Conservation (phyloP, 2,888 invertebrate genomes). For the Actias luna region DNA sequence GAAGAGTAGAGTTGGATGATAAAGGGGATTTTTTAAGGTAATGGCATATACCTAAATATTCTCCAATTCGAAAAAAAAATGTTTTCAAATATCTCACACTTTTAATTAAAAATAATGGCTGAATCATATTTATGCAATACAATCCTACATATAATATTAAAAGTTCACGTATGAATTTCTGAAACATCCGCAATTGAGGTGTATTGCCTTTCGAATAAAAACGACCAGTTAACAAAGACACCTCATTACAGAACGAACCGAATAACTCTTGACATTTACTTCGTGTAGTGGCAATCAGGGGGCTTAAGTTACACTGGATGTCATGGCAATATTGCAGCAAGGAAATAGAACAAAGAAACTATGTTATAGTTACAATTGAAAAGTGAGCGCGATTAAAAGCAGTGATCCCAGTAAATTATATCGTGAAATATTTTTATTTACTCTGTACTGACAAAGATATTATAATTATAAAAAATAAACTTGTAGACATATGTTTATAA, state of each 20-base stretch:
- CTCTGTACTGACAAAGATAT: too few species aligned
- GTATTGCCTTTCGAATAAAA: slow-evolving; percentile 27
- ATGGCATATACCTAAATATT: too few species aligned
- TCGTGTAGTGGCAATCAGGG: slow-evolving; percentile 42
- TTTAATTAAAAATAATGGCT: too few species aligned
- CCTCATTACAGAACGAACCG: slow-evolving; percentile 43
- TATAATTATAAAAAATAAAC: too few species aligned
- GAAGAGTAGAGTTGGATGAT: too few species aligned
- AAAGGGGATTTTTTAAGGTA: too few species aligned
- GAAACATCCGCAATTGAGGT: slow-evolving; percentile 38
- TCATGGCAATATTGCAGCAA: slow-evolving; percentile 62
- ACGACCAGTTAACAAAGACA: slow-evolving; percentile 42
- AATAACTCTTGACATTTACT: slow-evolving; percentile 38
- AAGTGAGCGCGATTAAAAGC: slow-evolving; percentile 7
- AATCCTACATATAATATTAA: slow-evolving; percentile 32
- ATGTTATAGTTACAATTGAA: slow-evolving; percentile 32
- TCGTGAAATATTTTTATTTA: too few species aligned
- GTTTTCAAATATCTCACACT: too few species aligned
- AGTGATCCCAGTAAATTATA: too few species aligned
- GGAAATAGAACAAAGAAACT: slow-evolving; percentile 57
- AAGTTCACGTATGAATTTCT: slow-evolving; percentile 36
- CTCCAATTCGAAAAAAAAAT: too few species aligned
- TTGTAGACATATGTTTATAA: too few species aligned
- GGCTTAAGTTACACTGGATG: slow-evolving; percentile 58
- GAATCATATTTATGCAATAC: too few species aligned